A percentile compares a stretch with the other conserved stretches of the same genome.
phyloP scores from a whole-genome alignment of 2,888 invertebrate species.

The Cactoblastis cactorum region DNA sequence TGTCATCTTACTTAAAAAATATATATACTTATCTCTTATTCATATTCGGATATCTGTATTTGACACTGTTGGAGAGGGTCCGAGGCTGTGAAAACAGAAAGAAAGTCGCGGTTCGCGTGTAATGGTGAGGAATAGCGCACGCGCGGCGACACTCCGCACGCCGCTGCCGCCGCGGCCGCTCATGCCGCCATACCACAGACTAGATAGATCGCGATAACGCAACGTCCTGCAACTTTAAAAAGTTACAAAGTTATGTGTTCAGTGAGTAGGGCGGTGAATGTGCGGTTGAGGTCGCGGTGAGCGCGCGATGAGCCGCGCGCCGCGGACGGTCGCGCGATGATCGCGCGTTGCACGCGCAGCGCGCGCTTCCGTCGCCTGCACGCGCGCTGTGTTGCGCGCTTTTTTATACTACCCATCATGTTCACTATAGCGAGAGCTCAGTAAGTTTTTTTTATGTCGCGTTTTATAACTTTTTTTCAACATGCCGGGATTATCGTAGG shows the following conservation, averaged over 20 bases:
- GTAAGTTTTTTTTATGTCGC: constrained; percentile 54
- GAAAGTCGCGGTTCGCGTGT: constrained; percentile 30
- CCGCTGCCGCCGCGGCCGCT: constrained; percentile 56
- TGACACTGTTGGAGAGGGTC: too few species aligned
- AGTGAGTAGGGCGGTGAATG: constrained; percentile 24
- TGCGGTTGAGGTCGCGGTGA: constrained; percentile 40
- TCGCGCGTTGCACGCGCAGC: constrained; percentile 56
- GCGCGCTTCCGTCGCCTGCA: constrained; percentile 39
- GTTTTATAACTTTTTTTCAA: too few species aligned
- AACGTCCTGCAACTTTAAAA: constrained; percentile 14
- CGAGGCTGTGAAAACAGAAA: constrained; percentile 17
- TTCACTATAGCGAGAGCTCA: constrained; percentile 49
- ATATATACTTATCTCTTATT: too few species aligned
- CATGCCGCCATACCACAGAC: constrained; percentile 39
- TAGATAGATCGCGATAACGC: constrained; percentile 41
- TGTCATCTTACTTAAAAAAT: too few species aligned
- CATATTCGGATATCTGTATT: too few species aligned
- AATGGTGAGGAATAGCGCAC: constrained; percentile 52
- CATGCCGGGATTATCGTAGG: too few species aligned
- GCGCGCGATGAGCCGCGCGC: constrained; percentile 56
- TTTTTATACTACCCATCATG: constrained; percentile 41
- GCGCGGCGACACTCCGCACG: constrained; percentile 69
- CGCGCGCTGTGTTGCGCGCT: constrained; percentile 35
- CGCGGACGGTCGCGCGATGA: constrained; percentile 63
- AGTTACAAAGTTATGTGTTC: constrained; percentile 14